Base-by-base conservation (phyloP, 2,113 vertebrate species). In the Hippocampus zosterae region DNA sequence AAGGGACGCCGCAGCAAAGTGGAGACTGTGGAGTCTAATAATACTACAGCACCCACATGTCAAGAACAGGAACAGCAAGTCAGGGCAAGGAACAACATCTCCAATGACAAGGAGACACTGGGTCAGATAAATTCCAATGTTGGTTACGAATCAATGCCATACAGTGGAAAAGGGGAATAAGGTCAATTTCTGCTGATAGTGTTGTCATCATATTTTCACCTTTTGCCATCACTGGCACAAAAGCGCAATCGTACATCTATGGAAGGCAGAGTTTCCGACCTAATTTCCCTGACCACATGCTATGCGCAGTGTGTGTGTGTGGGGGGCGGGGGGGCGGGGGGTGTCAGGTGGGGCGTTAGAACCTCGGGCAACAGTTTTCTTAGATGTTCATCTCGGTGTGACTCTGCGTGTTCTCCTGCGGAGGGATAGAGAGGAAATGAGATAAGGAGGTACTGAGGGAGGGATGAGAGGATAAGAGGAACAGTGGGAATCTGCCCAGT, bases 201-300 rank as follows among this genome's bases (percentile, higher is more conserved):
- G 23, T 29, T 27, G 23, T 57, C 27, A 33, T 60, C 16, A 60
- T 8, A 6, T 33, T 60, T 60, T 33, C 9, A 33, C 13, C 3
- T 6, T 29, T 60, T 60, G 15, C 25, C 27, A 60, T 18, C 15
- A 18, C 57, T 33, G 29, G 27, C 57, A 19, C 57, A 60, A 60
- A 60, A 60, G 23, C 57, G 37, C 52, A 48, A 55, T 16, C 11
- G 44, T 16, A 29, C n/a, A 4, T 27, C 2, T 27, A 52, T 56
- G 67, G 50, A 66, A 70, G 64, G 71, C 40, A 68, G 33, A 65
- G 69, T 66, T 63, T 72, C 56, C 73, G 88, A 88, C 89, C 88
- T 83, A 83, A 84, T 88, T 88, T 85, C 57, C 60, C 19, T 27
- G 69, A 65, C 75, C 82, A 52, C 89, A 87, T 81, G 85, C 83